phyloP scores from a whole-genome alignment of 2,797 vertebrate species.

The Esox lucius region DNA sequence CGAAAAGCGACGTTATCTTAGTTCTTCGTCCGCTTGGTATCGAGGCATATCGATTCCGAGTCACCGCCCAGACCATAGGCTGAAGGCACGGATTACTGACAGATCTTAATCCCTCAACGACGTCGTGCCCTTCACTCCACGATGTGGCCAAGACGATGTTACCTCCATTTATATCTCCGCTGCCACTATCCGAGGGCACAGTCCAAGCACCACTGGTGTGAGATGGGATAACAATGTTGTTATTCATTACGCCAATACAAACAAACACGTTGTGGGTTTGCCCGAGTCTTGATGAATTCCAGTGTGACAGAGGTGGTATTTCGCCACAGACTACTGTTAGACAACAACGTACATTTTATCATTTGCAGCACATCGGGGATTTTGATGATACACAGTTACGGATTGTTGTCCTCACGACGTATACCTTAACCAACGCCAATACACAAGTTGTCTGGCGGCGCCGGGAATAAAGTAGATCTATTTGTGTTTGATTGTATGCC shows the following conservation, averaged over 20 bases:
- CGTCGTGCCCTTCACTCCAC: slow-evolving; percentile 60
- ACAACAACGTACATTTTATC: background rate
- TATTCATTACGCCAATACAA: slow-evolving; percentile 21
- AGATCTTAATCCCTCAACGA: slow-evolving; percentile 70
- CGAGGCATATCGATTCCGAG: slow-evolving; percentile 63
- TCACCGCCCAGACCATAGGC: slow-evolving; percentile 59
- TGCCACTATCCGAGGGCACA: slow-evolving; percentile 44
- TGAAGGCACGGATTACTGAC: slow-evolving; percentile 65
- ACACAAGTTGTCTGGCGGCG: slow-evolving; percentile 18
- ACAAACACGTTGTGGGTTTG: slow-evolving; percentile 28
- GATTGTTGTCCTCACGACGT: slow-evolving; percentile 36
- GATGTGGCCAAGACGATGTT: slow-evolving; percentile 54
- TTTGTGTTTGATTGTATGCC: slow-evolving; percentile 28
- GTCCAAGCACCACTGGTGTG: slow-evolving; percentile 24
- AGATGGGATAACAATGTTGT: slow-evolving; percentile 23
- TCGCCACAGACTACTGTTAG: background rate
- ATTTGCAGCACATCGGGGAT: background rate
- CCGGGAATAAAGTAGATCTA: slow-evolving; percentile 31
- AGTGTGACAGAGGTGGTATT: background rate
- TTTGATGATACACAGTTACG: background rate
- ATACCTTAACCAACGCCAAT: slow-evolving; percentile 41
- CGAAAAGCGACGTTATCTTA: slow-evolving; percentile 61
- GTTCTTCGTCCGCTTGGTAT: slow-evolving; percentile 48
- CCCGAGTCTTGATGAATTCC: background rate
- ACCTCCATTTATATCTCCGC: slow-evolving; percentile 66